Conservation (phyloP, 2,113 vertebrate species). For the Clarias macrocephalus region DNA sequence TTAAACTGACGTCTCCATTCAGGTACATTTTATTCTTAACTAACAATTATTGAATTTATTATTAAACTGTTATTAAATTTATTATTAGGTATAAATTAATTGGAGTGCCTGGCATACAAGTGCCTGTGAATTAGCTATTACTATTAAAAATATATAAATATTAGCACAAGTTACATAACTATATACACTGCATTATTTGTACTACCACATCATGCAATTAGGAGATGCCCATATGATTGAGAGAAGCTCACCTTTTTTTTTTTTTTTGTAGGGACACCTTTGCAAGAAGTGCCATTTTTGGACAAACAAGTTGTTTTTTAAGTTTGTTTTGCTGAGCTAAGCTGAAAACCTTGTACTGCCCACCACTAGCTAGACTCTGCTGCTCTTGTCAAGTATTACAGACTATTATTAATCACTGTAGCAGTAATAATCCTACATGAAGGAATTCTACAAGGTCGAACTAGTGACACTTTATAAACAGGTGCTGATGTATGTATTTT, state of each 20-base stretch:
- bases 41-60: background rate
- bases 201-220: too few relatives aligned
- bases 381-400: background rate
- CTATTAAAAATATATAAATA: background rate
- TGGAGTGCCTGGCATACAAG: background rate
- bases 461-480: background rate
- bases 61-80: background rate
- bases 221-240: background rate
- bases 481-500: background rate
- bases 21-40: background rate
- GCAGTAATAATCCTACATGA: conserved; percentile 20
- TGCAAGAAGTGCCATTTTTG: background rate
- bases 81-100: background rate
- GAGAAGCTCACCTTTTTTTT: background rate
- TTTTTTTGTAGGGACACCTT: background rate
- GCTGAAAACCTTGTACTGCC: background rate
- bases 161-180: background rate
- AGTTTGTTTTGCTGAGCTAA: background rate
- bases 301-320: background rate
- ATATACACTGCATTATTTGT: too few relatives aligned
- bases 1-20: background rate
- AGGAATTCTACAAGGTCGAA: background rate
- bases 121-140: background rate
- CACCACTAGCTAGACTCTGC: background rate
- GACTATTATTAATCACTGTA: background rate